Conservation (phyloP, 2,888 invertebrate genomes). For the Octodonta nipae region DNA sequence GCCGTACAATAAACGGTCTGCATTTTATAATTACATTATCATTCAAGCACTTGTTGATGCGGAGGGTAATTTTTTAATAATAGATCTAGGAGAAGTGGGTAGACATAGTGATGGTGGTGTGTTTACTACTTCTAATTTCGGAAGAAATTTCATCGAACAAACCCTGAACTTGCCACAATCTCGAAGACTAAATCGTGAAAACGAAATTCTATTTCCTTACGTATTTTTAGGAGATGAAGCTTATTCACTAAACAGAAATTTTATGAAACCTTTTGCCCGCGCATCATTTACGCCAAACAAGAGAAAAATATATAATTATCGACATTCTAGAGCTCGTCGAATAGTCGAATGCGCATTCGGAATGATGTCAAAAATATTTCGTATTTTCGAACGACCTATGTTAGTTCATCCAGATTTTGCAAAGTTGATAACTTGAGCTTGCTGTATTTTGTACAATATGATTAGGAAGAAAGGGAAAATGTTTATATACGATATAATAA, state of each 20-base stretch:
- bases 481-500: too few species aligned
- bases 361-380: constrained; percentile 1
- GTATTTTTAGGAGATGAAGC: constrained; percentile 3
- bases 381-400: constrained; percentile 2
- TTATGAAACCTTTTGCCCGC: constrained; percentile 2
- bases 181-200: too few species aligned
- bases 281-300: neutral
- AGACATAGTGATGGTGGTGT: constrained; percentile 2
- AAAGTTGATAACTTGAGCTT: constrained; percentile 3
- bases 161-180: too few species aligned
- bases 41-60: constrained; percentile 3
- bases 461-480: constrained; percentile 2
- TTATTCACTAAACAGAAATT: constrained; percentile 1
- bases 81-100: constrained; percentile 1
- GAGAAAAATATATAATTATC: too few species aligned
- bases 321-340: constrained; percentile 4
- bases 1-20: neutral
- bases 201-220: too few species aligned
- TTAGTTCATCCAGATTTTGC: constrained; percentile 1
- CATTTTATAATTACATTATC: constrained; percentile 4
- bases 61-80: neutral
- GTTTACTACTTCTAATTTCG: constrained; percentile 2
- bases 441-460: constrained; percentile 2
- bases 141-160: too few species aligned
- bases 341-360: constrained; percentile 4